phyloP scores from a whole-genome alignment of 2,888 invertebrate genomes.

The Sesia bembeciformis region DNA sequence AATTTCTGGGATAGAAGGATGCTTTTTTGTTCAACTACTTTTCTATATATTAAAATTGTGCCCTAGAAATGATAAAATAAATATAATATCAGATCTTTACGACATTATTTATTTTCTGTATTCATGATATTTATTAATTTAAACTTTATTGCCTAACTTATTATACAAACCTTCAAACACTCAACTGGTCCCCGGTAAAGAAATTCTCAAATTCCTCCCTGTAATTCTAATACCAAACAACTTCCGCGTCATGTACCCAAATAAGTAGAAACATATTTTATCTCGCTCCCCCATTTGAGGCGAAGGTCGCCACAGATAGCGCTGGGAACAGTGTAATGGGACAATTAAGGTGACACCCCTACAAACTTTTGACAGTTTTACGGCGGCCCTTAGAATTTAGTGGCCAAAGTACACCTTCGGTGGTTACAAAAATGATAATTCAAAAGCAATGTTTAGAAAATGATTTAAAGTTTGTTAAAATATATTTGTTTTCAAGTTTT shows the following conservation, averaged over 20 bases:
- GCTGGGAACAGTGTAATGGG: conserved; percentile 16
- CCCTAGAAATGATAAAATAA: too few relatives aligned
- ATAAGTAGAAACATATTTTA: not conserved
- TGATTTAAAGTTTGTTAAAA: not conserved
- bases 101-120: too few relatives aligned
- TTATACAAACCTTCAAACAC: too few relatives aligned
- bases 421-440: not conserved
- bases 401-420: not conserved
- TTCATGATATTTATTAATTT: too few relatives aligned
- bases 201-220: not conserved
- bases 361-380: conserved; percentile 21
- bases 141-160: too few relatives aligned
- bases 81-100: too few relatives aligned
- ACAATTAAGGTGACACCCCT: conserved; percentile 18
- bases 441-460: not conserved
- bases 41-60: too few relatives aligned
- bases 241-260: not conserved
- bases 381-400: conserved; percentile 12
- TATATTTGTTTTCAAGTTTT: too few relatives aligned
- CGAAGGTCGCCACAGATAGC: conserved; percentile 14
- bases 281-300: not conserved
- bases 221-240: not conserved
- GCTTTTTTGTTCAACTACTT: too few relatives aligned
- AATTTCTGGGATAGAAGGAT: too few relatives aligned
- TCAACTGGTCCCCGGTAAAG: too few relatives aligned